Evolutionary conservation across 2,113 vertebrate species (phyloP), one percentile per base, ranked within the genome.

Genomic region (Dipodomys stephensi): DNA sequence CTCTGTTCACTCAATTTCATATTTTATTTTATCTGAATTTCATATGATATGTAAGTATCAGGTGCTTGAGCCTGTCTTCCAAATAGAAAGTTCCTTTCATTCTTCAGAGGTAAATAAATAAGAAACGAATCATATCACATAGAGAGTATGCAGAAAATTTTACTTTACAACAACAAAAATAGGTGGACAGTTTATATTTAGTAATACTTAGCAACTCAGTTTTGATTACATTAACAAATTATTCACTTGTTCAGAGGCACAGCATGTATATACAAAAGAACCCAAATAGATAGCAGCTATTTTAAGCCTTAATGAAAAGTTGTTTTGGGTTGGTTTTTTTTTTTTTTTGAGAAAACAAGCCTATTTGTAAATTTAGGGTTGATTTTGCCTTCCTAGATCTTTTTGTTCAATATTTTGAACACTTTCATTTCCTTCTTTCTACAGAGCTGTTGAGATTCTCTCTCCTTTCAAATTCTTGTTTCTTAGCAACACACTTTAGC

Each of bases 271-370:
- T 32, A 57, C 53, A 93, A 83, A 95, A 88, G 28, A 89, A 76
- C 2, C 53, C 44, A 18, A 83, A 30, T 30, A 18, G 78, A 44
- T 0, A 77, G 32, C 19, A 89, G 20, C 13, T 77, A 76, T 67
- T 87, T 87, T 76, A 91, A 80, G 1, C 0, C 8, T 7, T 87
- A 53, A 35, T 53, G 32, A 83, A 84, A 57, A 57, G 15, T 15
- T 13, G 27, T n/a, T 65, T 16, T 39, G 0, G 74, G 81, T 95
- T 95, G 98, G 74, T 88, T 62, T 97, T 2, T 98, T 92, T 98
- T 88, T 82, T 99, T 99, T 99, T 98, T 99, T 99, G 96, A 99
- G 98, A 91, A 99, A 99, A 93, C 99, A 64, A 99, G n/a, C 99
- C 99, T 98, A 99, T 98, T 95, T 99, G 99, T 60, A 99, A 96